These are phyloP conservation scores for Leptopilina myrica DNA, from an alignment of 2,888 invertebrate species.

Conservation along the genomic window DNA sequence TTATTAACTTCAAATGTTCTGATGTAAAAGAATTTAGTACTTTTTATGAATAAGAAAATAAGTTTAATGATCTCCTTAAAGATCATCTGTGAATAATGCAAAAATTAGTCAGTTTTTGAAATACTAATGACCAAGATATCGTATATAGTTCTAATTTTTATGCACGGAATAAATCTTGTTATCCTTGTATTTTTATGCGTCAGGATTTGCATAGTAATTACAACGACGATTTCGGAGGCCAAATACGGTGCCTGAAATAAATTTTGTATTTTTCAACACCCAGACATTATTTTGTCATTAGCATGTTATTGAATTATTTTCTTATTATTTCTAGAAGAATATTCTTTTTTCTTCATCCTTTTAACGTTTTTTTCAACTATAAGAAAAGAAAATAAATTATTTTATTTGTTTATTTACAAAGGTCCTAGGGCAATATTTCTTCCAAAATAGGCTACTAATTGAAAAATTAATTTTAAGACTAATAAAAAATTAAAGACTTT, in stretches of 20 bases:
- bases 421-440: too few species aligned
- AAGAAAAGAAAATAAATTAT: too few species aligned
- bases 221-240: conserved; percentile 19
- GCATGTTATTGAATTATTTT: background rate
- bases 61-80: background rate
- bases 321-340: background rate
- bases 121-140: conserved; percentile 15
- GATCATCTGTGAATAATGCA: background rate
- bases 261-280: background rate
- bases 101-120: background rate
- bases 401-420: too few species aligned
- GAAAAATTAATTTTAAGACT: too few species aligned
- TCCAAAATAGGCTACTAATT: too few species aligned
- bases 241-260: conserved; percentile 5
- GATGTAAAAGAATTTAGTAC: too few species aligned
- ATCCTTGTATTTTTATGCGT: conserved; percentile 25
- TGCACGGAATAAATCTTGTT: conserved; percentile 30
- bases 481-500: too few species aligned
- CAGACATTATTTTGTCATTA: background rate
- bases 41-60: background rate
- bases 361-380: too few species aligned
- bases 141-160: conserved; percentile 11
- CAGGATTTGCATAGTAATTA: conserved; percentile 26
- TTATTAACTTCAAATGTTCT: too few species aligned
- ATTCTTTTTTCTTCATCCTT: background rate